Conservation (phyloP, 2,888 invertebrate species). For the Rhabditoides inermis region DNA sequence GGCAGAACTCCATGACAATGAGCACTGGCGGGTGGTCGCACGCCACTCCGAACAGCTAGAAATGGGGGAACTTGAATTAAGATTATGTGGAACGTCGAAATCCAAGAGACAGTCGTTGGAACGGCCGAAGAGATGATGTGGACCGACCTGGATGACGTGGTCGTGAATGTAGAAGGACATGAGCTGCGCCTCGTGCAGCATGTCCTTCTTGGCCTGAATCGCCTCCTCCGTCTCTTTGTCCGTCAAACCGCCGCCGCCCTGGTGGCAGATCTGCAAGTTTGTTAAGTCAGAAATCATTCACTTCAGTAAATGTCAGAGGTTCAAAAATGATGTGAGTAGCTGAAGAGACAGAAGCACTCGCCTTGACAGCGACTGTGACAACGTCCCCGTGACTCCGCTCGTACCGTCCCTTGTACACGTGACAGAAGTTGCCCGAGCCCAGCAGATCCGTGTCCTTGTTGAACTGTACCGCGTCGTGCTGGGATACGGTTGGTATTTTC, state of each 20-base stretch:
- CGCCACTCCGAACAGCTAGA: slow-evolving; percentile 82
- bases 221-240: slow-evolving; percentile 8
- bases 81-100: background rate
- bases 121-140: too few relatives aligned
- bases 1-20: slow-evolving; percentile 94
- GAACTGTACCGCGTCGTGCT: background rate
- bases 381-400: slow-evolving; percentile 5
- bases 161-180: slow-evolving; percentile 27
- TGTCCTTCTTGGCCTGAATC: slow-evolving; percentile 17
- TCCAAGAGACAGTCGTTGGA: too few relatives aligned
- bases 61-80: background rate
- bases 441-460: slow-evolving; percentile 9
- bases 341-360: too few relatives aligned
- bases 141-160: slow-evolving; percentile 24
- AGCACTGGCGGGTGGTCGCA: slow-evolving; percentile 95
- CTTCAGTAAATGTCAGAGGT: too few relatives aligned
- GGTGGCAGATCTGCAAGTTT: too few relatives aligned
- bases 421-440: slow-evolving; percentile 23
- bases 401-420: slow-evolving; percentile 18
- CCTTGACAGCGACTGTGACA: slow-evolving; percentile 12
- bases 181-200: slow-evolving; percentile 32
- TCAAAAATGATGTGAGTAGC: too few relatives aligned
- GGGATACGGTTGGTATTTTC: background rate
- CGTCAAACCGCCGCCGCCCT: slow-evolving; percentile 5
- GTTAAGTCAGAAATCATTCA: too few relatives aligned